phyloP scores from a whole-genome alignment of 2,113 vertebrate species.

The Egretta garzetta region DNA sequence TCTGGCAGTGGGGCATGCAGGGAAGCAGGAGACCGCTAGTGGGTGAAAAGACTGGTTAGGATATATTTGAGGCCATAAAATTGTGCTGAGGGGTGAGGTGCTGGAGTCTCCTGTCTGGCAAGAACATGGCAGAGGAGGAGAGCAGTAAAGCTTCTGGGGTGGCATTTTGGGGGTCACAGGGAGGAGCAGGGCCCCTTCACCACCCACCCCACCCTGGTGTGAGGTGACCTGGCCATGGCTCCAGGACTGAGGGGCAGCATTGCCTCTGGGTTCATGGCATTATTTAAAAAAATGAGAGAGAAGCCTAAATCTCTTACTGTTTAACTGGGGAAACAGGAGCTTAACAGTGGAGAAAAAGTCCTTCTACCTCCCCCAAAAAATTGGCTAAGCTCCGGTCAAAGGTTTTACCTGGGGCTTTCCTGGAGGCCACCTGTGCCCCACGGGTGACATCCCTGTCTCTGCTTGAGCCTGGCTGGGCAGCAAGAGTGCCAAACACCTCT shows the following conservation, averaged over 20 bases:
- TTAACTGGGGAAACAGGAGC: background rate
- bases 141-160: background rate
- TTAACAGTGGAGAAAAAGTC: background rate
- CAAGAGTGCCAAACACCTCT: background rate
- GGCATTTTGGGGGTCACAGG: background rate
- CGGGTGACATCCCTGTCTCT: background rate
- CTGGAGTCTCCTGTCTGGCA: background rate
- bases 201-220: background rate
- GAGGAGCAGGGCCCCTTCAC: background rate
- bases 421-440: background rate
- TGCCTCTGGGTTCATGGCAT: background rate
- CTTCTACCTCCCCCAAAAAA: background rate
- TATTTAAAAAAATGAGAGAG: background rate
- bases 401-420: background rate
- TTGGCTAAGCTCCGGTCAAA: background rate
- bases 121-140: background rate
- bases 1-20: background rate
- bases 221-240: background rate
- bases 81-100: background rate
- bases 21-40: background rate
- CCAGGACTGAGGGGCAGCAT: rapidly evolving
- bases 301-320: background rate
- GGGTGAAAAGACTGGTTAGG: background rate
- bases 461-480: background rate
- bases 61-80: background rate